These are phyloP conservation scores for Zelostemma sp. DNA, from an alignment of 1,140 invertebrate genomes.

Conservation along the genomic window DNA sequence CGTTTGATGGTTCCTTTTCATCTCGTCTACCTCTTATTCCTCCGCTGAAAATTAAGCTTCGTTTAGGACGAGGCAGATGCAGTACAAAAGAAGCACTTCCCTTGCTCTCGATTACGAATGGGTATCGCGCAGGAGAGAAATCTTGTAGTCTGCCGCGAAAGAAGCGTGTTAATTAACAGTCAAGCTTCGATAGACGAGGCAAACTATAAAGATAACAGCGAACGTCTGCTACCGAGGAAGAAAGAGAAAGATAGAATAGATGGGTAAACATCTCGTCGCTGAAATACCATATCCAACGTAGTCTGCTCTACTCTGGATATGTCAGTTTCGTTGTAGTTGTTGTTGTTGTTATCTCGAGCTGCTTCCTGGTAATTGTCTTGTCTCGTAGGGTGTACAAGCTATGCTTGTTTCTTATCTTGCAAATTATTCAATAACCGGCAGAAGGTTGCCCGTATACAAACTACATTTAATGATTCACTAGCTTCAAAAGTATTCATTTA, in stretches of 20 bases:
- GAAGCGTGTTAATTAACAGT: conserved; percentile 47
- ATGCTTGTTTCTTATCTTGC: conserved; percentile 53
- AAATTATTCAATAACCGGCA: conserved; percentile 58
- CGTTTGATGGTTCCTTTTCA: conserved; percentile 1
- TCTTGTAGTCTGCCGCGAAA: conserved; percentile 24
- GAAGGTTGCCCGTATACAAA: conserved; percentile 32
- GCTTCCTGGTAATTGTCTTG: conserved; percentile 59
- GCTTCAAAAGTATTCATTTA: conserved; percentile 8
- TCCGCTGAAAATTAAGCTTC: conserved; percentile 21
- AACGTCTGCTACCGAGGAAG: conserved; percentile 27
- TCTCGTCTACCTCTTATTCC: not conserved
- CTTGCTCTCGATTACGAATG: conserved; percentile 26
- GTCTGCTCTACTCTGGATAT: conserved; percentile 40
- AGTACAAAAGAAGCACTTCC: conserved; percentile 1
- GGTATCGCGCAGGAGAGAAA: conserved; percentile 14
- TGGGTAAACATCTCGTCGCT: conserved; percentile 39
- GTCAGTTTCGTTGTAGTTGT: conserved; percentile 43
- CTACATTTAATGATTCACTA: conserved; percentile 37
- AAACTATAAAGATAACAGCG: conserved; percentile 46
- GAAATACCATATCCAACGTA: conserved; percentile 44
- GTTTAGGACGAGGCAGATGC: conserved; percentile 16
- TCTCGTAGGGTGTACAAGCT: conserved; percentile 41
- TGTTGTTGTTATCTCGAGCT: conserved; percentile 56
- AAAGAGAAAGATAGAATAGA: conserved; percentile 11
- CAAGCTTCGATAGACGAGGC: conserved; percentile 27